A percentile compares a stretch with the other conserved stretches of the same genome.
These are phyloP conservation scores for Chloromyia formosa DNA, from an alignment of 2,888 invertebrate genomes.

Conservation along the genomic window DNA sequence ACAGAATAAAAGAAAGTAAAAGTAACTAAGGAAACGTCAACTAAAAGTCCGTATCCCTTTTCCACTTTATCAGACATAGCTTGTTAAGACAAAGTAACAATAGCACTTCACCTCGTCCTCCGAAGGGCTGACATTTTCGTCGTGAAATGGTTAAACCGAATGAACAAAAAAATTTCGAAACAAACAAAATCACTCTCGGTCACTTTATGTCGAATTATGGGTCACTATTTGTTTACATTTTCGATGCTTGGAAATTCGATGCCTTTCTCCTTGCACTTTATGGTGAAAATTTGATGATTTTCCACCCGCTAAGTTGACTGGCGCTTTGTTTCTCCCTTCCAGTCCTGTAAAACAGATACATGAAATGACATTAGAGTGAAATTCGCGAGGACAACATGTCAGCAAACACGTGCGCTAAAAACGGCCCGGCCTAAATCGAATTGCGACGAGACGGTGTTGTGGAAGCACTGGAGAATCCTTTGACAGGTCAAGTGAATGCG, in stretches of 20 bases:
- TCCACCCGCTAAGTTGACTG: slow-evolving; percentile 7
- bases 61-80: neutral
- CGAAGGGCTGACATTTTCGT: neutral
- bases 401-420: neutral
- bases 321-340: neutral
- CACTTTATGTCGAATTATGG: no score
- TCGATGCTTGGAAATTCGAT: neutral
- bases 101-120: no score
- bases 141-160: neutral
- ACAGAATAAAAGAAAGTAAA: slow-evolving; percentile 32
- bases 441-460: neutral
- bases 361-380: neutral
- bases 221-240: slow-evolving; percentile 5
- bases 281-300: neutral
- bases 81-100: no score
- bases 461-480: slow-evolving; percentile 25
- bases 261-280: neutral
- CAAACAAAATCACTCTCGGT: no score
- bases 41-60: slow-evolving; percentile 3
- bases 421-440: neutral
- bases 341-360: slow-evolving; percentile 17
- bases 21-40: slow-evolving; percentile 2
- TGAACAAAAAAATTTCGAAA: neutral
- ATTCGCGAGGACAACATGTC: neutral
- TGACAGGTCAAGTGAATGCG: neutral